A percentile compares a stretch with the other conserved stretches of the same genome.
Evolutionary conservation across 2,888 invertebrate species (phyloP).

Genomic region (Baccha elongata): DNA sequence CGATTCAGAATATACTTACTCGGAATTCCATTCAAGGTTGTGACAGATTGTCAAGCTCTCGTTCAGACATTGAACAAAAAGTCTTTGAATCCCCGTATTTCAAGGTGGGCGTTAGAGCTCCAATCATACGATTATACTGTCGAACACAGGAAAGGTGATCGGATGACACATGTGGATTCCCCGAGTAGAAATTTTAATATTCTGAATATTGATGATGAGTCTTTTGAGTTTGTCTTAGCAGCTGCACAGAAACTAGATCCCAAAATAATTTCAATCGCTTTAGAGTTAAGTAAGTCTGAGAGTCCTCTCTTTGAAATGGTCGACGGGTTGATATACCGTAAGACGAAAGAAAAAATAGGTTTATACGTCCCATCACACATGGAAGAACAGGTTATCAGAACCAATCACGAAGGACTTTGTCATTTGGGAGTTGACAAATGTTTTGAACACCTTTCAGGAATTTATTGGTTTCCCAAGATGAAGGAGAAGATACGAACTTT

Average conservation of each 20-base stretch:
- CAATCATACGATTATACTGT: conserved; percentile 71
- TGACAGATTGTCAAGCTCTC: conserved; percentile 75
- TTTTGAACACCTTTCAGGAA: conserved; percentile 55
- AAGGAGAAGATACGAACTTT: conserved; percentile 47
- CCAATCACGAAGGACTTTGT: conserved; percentile 72
- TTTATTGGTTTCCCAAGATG: conserved; percentile 78
- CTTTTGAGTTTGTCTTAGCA: conserved; percentile 49
- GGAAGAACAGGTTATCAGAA: conserved; percentile 71
- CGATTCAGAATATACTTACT: no score
- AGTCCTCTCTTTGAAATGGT: conserved; percentile 36
- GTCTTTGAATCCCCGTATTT: conserved; percentile 73
- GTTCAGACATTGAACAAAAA: conserved; percentile 70
- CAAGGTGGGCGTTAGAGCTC: conserved; percentile 70
- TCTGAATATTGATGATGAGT: no score
- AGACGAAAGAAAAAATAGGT: conserved; percentile 10
- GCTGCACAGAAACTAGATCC: conserved; percentile 65
- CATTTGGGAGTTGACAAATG: conserved; percentile 77
- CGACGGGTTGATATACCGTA: conserved; percentile 35
- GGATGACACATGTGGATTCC: no score
- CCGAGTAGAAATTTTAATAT: no score
- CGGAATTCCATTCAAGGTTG: conserved; percentile 74
- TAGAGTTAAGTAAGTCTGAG: conserved; percentile 60
- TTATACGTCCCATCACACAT: conserved; percentile 63
- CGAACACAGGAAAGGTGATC: conserved; percentile 68
- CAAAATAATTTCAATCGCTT: conserved; percentile 65